A percentile compares a stretch with the other conserved stretches of the same genome.
Evolutionary conservation across 2,797 vertebrate species (phyloP).

Genomic region (Neostethus bicornis): DNA sequence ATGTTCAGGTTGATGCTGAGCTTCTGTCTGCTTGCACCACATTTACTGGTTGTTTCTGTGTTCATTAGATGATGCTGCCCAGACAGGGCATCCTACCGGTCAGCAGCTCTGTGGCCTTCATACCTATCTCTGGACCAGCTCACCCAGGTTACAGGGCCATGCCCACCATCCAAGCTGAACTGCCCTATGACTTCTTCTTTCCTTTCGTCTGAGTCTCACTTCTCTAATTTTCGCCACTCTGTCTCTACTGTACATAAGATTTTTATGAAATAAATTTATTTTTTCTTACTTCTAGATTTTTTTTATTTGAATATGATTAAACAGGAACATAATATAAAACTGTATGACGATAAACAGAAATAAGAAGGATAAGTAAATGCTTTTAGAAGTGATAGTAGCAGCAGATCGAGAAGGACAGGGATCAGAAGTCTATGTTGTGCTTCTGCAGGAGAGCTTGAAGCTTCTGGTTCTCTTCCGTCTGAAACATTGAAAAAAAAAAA

Average conservation of each 20-base stretch:
- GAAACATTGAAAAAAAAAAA: conserved; percentile 6
- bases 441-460: conserved; percentile 83
- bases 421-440: conserved; percentile 70
- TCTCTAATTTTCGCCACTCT: neutral
- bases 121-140: conserved; percentile 84
- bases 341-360: too few relatives aligned
- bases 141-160: conserved; percentile 84
- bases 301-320: conserved; percentile 2
- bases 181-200: conserved; percentile 94
- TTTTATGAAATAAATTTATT: conserved; percentile 42
- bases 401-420: neutral
- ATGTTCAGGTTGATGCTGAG: too few relatives aligned
- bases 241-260: conserved; percentile 33
- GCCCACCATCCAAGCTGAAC: conserved; percentile 86
- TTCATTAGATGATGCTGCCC: too few relatives aligned
- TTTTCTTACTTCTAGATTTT: neutral
- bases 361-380: too few relatives aligned
- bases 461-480: conserved; percentile 89
- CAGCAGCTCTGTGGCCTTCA: conserved; percentile 83
- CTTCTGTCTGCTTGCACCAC: too few relatives aligned
- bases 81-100: conserved; percentile 68
- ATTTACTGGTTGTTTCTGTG: too few relatives aligned
- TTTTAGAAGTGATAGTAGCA: too few relatives aligned
- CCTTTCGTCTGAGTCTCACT: conserved; percentile 86
- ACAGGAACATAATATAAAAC: too few relatives aligned